Evolutionary conservation across 2,113 vertebrate species (phyloP).

Genomic region (Phocoena sinus): DNA sequence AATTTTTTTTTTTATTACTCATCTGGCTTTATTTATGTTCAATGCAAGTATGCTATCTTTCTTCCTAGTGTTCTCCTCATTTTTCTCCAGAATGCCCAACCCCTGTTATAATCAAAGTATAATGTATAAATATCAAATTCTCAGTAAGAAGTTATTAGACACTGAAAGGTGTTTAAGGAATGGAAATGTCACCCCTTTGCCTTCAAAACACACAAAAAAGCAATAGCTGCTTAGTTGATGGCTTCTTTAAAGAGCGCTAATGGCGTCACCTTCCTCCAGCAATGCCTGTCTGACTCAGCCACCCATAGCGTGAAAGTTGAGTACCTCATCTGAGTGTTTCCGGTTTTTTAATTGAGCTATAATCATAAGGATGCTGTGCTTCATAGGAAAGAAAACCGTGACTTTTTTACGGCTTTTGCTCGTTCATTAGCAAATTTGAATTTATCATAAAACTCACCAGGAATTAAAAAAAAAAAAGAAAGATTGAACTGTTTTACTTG

Average conservation of each 20-base stretch:
- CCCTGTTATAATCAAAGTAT: background rate
- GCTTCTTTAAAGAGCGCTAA: constrained; percentile 16
- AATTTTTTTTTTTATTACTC: too few species aligned
- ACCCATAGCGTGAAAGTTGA: background rate
- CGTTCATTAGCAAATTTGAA: background rate
- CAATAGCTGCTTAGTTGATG: background rate
- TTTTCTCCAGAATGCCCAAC: background rate
- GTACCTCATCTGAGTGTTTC: background rate
- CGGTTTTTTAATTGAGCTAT: constrained; percentile 30
- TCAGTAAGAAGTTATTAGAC: background rate
- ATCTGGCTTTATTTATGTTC: background rate
- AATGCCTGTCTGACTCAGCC: background rate
- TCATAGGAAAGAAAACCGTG: background rate
- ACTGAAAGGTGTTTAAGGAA: background rate
- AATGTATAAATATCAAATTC: background rate
- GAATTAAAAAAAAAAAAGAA: background rate
- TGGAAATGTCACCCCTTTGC: background rate
- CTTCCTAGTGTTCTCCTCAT: background rate
- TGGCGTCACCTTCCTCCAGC: background rate
- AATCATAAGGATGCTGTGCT: background rate
- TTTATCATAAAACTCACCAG: background rate
- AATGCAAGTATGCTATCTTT: background rate
- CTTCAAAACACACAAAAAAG: background rate
- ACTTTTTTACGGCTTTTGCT: background rate
- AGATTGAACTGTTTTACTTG: background rate